Percentiles rank a stretch among this genome's conserved stretches.
These are phyloP conservation scores for Aegotheles bennettii DNA, from an alignment of 2,113 vertebrate species.

Conservation along the genomic window DNA sequence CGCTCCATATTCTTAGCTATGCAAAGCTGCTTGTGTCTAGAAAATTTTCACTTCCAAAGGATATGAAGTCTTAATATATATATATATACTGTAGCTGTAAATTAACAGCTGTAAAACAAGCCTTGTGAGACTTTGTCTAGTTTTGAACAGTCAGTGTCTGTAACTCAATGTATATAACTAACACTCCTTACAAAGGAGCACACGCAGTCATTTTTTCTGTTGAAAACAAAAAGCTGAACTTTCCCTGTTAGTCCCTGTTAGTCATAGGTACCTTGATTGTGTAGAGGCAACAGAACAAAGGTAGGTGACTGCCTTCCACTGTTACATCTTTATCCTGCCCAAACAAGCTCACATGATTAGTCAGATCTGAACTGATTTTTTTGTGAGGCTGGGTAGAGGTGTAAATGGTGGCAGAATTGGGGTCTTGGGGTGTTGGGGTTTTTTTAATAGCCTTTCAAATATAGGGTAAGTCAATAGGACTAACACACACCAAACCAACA, in stretches of 20 bases:
- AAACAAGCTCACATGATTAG: neutral
- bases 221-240: neutral
- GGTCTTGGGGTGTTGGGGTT: neutral
- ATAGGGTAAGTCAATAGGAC: neutral
- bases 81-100: neutral
- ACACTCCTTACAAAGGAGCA: neutral
- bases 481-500: neutral
- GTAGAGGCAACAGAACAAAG: neutral
- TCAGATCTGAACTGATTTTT: neutral
- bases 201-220: neutral
- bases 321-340: neutral
- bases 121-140: neutral
- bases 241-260: no score
- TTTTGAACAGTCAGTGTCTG: neutral
- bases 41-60: neutral
- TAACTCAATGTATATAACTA: neutral
- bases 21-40: neutral
- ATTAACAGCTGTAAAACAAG: neutral
- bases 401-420: neutral
- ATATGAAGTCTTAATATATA: neutral
- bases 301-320: neutral
- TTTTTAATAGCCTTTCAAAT: neutral
- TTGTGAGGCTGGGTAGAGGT: neutral
- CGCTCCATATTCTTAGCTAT: rapidly evolving
- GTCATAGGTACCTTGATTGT: neutral